Percentiles rank a stretch among this genome's conserved stretches.
These are phyloP conservation scores for Hippoglossus hippoglossus DNA, from an alignment of 2,797 vertebrate genomes.

Conservation along the genomic window DNA sequence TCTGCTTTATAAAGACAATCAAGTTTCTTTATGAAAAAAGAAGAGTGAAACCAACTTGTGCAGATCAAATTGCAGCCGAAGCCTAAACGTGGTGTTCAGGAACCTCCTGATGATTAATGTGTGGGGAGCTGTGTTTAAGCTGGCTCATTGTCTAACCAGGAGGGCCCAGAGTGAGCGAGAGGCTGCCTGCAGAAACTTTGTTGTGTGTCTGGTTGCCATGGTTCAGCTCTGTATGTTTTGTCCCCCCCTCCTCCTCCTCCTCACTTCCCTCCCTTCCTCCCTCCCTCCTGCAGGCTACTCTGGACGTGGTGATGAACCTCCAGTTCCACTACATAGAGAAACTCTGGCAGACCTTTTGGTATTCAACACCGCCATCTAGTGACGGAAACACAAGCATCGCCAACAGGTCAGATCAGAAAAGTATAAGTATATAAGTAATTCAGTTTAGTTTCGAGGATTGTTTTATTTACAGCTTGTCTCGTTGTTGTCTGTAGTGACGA, in stretches of 20 bases:
- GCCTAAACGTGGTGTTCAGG: constrained; percentile 38
- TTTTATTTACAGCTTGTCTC: background rate
- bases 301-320: constrained; percentile 97
- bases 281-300: constrained; percentile 86
- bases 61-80: constrained; percentile 15
- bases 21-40: background rate
- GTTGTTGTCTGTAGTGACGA: constrained; percentile 85
- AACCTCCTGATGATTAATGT: constrained; percentile 72
- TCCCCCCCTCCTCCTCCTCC: constrained; percentile 22
- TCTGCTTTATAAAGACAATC: constrained; percentile 21
- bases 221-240: constrained; percentile 77
- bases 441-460: too few species aligned
- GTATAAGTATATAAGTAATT: too few species aligned
- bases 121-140: constrained; percentile 66
- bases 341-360: constrained; percentile 98
- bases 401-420: constrained; percentile 82
- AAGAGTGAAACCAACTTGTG: constrained; percentile 14
- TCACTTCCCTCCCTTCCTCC: constrained; percentile 27
- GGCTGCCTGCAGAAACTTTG: constrained; percentile 78
- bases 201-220: constrained; percentile 85
- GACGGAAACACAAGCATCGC: constrained; percentile 85
- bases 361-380: constrained; percentile 88
- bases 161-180: constrained; percentile 64
- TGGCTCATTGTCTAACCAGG: constrained; percentile 71
- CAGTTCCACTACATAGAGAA: constrained; percentile 98